Conservation (phyloP, 2,113 vertebrate genomes). For the Zosterops pallidus region DNA sequence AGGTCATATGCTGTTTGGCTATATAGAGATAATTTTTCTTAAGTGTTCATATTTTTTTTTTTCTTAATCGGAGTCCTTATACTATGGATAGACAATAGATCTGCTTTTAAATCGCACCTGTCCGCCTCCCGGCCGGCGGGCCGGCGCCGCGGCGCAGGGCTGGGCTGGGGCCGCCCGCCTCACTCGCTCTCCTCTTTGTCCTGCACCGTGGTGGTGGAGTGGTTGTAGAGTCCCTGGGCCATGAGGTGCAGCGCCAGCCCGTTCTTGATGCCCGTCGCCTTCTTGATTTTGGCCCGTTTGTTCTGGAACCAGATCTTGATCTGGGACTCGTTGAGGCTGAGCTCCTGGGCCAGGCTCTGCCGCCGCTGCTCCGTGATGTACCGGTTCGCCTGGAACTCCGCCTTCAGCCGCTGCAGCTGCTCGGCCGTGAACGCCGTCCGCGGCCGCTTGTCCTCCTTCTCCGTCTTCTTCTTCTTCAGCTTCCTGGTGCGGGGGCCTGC, state of each 20-base stretch:
- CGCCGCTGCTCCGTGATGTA: conserved; percentile 92
- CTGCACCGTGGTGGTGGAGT: conserved; percentile 93
- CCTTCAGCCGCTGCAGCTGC: conserved; percentile 91
- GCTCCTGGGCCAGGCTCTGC: conserved; percentile 89
- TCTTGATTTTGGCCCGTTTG: conserved; percentile 90
- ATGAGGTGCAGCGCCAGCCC: conserved; percentile 88
- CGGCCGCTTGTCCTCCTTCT: conserved; percentile 91
- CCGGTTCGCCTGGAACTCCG: conserved; percentile 90
- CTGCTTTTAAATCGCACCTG: conserved; percentile 86
- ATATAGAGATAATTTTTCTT: conserved; percentile 87
- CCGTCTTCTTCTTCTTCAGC: conserved; percentile 94
- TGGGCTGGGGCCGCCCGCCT: conserved; percentile 10
- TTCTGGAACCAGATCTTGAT: conserved; percentile 95
- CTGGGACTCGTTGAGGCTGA: conserved; percentile 90
- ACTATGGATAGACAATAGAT: conserved; percentile 89
- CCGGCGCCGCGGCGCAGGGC: background rate
- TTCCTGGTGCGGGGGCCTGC: conserved; percentile 97
- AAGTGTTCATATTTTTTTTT: conserved; percentile 71
- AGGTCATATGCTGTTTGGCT: conserved; percentile 93
- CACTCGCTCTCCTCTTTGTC: conserved; percentile 95
- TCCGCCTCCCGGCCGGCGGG: conserved; percentile 64
- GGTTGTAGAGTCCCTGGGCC: conserved; percentile 93
- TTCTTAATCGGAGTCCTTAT: conserved; percentile 78
- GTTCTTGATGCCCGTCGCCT: conserved; percentile 88
- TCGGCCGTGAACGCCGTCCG: conserved; percentile 91